Evolutionary conservation across 2,113 vertebrate genomes (phyloP).

Genomic region (Mirza zaza): DNA sequence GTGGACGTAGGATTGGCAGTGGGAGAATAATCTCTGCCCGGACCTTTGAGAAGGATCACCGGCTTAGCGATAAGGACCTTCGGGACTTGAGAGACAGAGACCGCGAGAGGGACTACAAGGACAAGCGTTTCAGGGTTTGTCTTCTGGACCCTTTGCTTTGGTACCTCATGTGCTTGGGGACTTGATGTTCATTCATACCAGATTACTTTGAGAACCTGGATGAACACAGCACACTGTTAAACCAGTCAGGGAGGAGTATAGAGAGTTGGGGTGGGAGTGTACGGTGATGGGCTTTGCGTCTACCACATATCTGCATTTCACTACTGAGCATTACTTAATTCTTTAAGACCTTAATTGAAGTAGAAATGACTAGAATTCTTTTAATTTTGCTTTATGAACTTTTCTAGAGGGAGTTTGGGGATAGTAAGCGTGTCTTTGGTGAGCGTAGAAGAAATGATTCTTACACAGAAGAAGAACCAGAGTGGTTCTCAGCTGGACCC

Average conservation of each 20-base stretch:
- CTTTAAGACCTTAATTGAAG: not conserved
- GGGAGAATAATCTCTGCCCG: slow-evolving; percentile 94
- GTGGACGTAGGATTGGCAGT: slow-evolving; percentile 94
- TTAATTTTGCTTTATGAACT: slow-evolving; percentile 43
- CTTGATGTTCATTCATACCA: not conserved
- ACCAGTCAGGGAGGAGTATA: not conserved
- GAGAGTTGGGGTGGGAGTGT: not conserved
- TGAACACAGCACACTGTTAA: not conserved
- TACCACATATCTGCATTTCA: not conserved
- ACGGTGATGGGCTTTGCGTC: not conserved
- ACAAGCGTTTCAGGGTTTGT: slow-evolving; percentile 96
- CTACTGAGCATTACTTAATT: not conserved
- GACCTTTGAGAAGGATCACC: slow-evolving; percentile 93
- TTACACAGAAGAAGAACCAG: slow-evolving; percentile 97
- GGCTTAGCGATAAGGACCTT: slow-evolving; percentile 89
- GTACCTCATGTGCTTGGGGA: not conserved
- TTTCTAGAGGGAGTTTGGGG: slow-evolving; percentile 94
- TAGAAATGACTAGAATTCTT: not conserved
- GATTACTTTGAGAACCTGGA: not conserved
- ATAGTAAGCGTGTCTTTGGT: slow-evolving; percentile 94
- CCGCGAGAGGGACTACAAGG: slow-evolving; percentile 94
- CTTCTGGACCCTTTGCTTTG: not conserved
- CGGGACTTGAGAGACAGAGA: slow-evolving; percentile 88
- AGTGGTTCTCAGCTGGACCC: slow-evolving; percentile 98
- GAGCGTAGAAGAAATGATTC: slow-evolving; percentile 97